Percentiles rank a stretch among this genome's conserved stretches.
These are phyloP conservation scores for Drosophila prolongata DNA, from an alignment of 2,888 invertebrate species.

Conservation along the genomic window DNA sequence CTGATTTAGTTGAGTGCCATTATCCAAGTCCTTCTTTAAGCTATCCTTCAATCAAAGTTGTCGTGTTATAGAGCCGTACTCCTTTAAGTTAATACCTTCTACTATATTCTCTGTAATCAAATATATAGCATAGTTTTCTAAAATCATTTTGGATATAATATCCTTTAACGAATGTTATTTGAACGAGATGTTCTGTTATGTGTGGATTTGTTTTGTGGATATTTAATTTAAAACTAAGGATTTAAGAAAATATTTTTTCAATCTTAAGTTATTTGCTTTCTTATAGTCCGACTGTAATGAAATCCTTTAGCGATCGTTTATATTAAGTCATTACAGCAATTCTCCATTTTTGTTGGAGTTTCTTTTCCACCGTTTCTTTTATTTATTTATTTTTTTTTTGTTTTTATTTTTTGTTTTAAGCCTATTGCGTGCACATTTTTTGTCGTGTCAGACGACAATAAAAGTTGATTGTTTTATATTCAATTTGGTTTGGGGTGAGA, in stretches of 20 bases:
- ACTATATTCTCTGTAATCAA: not conserved
- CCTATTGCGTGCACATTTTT: slow-evolving; percentile 34
- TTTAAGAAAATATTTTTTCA: too few relatives aligned
- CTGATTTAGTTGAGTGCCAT: slow-evolving; percentile 56
- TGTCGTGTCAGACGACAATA: slow-evolving; percentile 75
- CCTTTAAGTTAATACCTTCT: not conserved
- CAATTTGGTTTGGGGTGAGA: slow-evolving; percentile 47
- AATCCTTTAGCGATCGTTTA: slow-evolving; percentile 15
- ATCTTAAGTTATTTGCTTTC: not conserved
- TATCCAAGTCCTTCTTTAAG: slow-evolving; percentile 32
- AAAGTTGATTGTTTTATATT: slow-evolving; percentile 68
- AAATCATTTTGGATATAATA: too few relatives aligned
- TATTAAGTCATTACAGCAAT: slow-evolving; percentile 31
- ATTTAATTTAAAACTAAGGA: too few relatives aligned
- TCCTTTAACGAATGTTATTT: too few relatives aligned
- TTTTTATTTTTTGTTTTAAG: slow-evolving; percentile 1
- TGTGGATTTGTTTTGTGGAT: too few relatives aligned
- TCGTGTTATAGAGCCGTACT: slow-evolving; percentile 7
- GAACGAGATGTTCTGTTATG: too few relatives aligned
- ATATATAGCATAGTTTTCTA: too few relatives aligned
- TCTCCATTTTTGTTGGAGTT: slow-evolving; percentile 8
- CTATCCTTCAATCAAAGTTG: slow-evolving; percentile 24
- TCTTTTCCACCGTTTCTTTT: not conserved
- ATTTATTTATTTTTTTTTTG: not conserved
- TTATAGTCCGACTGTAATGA: slow-evolving; percentile 7